phyloP scores from a whole-genome alignment of 1,140 invertebrate species.

The Drosophila persimilis region DNA sequence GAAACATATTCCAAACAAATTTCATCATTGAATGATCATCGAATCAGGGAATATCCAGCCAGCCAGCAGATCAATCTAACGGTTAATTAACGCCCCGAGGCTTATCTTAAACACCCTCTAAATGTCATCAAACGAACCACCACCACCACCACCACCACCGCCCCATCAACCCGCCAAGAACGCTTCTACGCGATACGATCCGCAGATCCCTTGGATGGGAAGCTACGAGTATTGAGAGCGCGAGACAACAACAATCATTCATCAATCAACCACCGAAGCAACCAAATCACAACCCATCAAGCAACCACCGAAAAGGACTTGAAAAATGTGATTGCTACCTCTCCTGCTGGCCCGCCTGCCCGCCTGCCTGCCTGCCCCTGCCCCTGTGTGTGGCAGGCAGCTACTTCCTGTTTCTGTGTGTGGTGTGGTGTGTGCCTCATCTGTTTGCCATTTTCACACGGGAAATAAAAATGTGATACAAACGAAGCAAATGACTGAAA shows the following conservation, averaged over 20 bases:
- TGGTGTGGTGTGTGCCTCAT: slow-evolving; percentile 2
- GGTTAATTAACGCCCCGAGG: slow-evolving; percentile 42
- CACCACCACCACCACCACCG: slow-evolving; percentile 7
- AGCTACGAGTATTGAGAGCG: slow-evolving; percentile 22
- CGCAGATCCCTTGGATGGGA: slow-evolving; percentile 2
- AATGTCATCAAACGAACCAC: slow-evolving; percentile 26
- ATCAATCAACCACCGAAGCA: slow-evolving; percentile 76
- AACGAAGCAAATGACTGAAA: slow-evolving; percentile 66
- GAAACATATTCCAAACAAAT: no score
- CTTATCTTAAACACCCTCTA: slow-evolving; percentile 49
- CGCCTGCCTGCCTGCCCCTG: slow-evolving; percentile 14
- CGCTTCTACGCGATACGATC: slow-evolving; percentile 4
- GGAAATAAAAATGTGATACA: slow-evolving; percentile 80
- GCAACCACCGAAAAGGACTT: slow-evolving; percentile 63
- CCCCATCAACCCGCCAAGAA: slow-evolving; percentile 1
- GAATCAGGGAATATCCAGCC: background rate
- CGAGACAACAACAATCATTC: slow-evolving; percentile 31
- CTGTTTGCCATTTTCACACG: slow-evolving; percentile 75
- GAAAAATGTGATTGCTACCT: slow-evolving; percentile 47
- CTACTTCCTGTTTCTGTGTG: slow-evolving; percentile 59
- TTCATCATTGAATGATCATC: no score
- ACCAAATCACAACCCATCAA: slow-evolving; percentile 66
- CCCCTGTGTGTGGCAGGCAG: slow-evolving; percentile 7
- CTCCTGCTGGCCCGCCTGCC: slow-evolving; percentile 14
- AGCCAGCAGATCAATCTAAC: slow-evolving; percentile 34